Percentiles rank a stretch among this genome's conserved stretches.
phyloP scores from a whole-genome alignment of 2,797 vertebrate genomes.

The Pseudomugil gertrudae region DNA sequence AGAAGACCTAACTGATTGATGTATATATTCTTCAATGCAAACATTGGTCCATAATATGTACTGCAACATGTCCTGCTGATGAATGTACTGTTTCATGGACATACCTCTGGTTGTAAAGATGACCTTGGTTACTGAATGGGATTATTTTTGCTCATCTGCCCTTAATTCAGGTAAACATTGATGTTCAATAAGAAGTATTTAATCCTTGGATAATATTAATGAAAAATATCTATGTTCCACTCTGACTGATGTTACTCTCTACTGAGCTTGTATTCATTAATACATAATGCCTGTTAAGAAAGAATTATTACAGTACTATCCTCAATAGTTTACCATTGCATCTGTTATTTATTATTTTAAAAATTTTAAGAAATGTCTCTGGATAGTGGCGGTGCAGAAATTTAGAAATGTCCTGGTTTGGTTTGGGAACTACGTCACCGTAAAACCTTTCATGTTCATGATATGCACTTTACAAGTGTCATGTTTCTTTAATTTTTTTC shows the following conservation, averaged over 20 bases:
- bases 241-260: conserved; percentile 5
- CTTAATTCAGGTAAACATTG: conserved; percentile 31
- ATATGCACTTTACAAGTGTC: conserved; percentile 77
- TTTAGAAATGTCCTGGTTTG: not conserved
- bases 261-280: not conserved
- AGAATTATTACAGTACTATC: not conserved
- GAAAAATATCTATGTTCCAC: conserved; percentile 19
- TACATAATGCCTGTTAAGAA: conserved; percentile 8
- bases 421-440: conserved; percentile 21
- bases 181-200: conserved; percentile 46
- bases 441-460: conserved; percentile 42
- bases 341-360: conserved; percentile 19
- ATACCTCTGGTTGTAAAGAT: conserved; percentile 57
- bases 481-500: conserved; percentile 38
- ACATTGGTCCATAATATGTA: conserved; percentile 41
- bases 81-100: conserved; percentile 65
- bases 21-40: conserved; percentile 58
- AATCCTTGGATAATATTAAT: conserved; percentile 19
- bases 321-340: not conserved
- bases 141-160: conserved; percentile 29
- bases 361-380: conserved; percentile 6
- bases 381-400: conserved; percentile 9
- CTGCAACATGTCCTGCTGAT: conserved; percentile 68
- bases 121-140: conserved; percentile 40
- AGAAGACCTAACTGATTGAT: conserved; percentile 63